These are phyloP conservation scores for Heteronetta atricapilla DNA, from an alignment of 2,113 vertebrate species.

Conservation along the genomic window DNA sequence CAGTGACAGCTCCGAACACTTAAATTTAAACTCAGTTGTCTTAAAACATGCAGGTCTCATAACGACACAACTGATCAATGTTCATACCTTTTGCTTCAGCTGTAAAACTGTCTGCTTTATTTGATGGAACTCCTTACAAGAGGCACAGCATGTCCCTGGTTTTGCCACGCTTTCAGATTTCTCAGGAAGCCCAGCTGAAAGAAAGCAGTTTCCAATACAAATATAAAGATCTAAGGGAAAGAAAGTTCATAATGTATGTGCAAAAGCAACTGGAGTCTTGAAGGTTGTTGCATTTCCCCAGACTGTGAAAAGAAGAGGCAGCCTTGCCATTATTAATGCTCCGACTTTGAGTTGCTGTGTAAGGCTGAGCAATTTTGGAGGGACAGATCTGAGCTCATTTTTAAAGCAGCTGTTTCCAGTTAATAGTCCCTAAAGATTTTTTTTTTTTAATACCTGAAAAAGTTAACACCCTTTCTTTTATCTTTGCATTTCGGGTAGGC, in stretches of 20 bases:
- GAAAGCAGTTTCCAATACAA: constrained; percentile 30
- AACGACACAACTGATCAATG: not conserved
- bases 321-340: not conserved
- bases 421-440: not conserved
- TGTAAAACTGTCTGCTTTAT: constrained; percentile 93
- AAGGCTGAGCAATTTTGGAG: not conserved
- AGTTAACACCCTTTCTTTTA: constrained; percentile 32
- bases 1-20: not conserved
- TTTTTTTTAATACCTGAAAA: constrained; percentile 34
- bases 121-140: constrained; percentile 94
- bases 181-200: constrained; percentile 81
- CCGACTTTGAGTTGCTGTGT: not conserved
- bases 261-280: not conserved
- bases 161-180: constrained; percentile 87
- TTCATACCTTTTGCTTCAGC: constrained; percentile 92
- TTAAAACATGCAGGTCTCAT: not conserved
- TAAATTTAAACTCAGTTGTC: not conserved
- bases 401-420: constrained; percentile 56
- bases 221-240: not conserved
- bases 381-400: not conserved
- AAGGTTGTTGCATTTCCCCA: not conserved
- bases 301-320: not conserved
- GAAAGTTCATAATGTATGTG: not conserved
- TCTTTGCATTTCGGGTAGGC: constrained; percentile 19
- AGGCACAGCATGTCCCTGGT: constrained; percentile 86